These are phyloP conservation scores for Spialia ferax DNA, from an alignment of 2,888 invertebrate genomes.

Conservation along the genomic window DNA sequence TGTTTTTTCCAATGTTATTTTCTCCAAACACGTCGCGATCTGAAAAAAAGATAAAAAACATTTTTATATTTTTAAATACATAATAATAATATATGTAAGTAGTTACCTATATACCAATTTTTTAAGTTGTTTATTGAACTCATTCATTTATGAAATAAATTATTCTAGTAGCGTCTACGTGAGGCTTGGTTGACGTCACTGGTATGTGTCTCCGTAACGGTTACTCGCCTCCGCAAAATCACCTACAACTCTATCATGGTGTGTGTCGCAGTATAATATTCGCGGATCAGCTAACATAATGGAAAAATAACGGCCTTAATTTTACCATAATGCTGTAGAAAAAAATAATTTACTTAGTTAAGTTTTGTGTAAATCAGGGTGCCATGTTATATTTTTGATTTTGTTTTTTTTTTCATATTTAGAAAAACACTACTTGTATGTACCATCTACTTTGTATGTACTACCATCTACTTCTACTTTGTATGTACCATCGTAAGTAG, in stretches of 20 bases:
- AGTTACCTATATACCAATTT: no score
- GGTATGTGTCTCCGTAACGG: conserved; percentile 86
- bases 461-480: no score
- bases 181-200: conserved; percentile 84
- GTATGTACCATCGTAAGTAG: no score
- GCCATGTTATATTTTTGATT: no score
- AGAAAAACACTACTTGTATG: no score
- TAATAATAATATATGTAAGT: no score
- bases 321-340: conserved; percentile 50
- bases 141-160: conserved; percentile 68
- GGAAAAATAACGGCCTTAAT: conserved; percentile 77
- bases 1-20: conserved; percentile 61
- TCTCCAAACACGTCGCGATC: conserved; percentile 85
- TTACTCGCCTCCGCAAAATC: conserved; percentile 78
- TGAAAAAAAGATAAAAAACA: conserved; percentile 53
- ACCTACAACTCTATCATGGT: conserved; percentile 55
- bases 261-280: conserved; percentile 67
- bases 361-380: no score
- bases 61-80: not conserved
- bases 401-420: not conserved
- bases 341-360: conserved; percentile 1
- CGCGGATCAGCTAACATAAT: conserved; percentile 65
- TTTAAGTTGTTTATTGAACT: no score
- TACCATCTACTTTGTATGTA: no score
- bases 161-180: conserved; percentile 77